Conservation (phyloP, 2,113 vertebrate genomes). For the Psammodynastes pulverulentus region DNA sequence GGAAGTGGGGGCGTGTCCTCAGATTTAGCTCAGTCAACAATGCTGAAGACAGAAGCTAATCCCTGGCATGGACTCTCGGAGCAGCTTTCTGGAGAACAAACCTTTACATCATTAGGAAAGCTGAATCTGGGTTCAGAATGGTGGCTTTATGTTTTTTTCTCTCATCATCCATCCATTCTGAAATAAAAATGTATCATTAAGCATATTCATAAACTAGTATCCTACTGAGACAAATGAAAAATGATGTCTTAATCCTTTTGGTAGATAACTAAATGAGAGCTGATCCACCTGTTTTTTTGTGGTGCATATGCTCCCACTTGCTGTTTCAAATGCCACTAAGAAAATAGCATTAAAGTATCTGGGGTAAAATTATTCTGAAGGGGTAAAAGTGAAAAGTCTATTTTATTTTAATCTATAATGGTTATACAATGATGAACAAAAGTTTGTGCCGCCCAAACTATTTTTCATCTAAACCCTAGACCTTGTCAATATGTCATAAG, state of each 20-base stretch:
- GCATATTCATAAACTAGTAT: not conserved
- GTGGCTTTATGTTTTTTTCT: not conserved
- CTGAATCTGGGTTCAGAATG: not conserved
- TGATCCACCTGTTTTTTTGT: not conserved
- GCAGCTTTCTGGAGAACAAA: no score
- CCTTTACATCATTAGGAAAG: not conserved
- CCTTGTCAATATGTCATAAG: no score
- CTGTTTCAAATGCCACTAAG: constrained; percentile 25
- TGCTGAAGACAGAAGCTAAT: no score
- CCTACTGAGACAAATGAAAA: not conserved
- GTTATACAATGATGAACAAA: constrained; percentile 30
- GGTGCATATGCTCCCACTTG: not conserved
- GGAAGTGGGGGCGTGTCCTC: no score
- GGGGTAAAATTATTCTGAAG: constrained; percentile 30
- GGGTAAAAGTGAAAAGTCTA: constrained; percentile 35
- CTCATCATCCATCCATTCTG: not conserved
- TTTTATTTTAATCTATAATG: constrained; percentile 21
- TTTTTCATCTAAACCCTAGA: no score
- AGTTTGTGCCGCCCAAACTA: not conserved
- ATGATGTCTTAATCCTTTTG: not conserved
- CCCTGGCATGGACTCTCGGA: no score
- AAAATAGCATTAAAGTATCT: constrained; percentile 13
- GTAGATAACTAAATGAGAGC: constrained; percentile 22
- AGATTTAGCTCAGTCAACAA: no score
- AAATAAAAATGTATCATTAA: not conserved